phyloP scores from a whole-genome alignment of 2,797 vertebrate species.

The Onychomys torridus region DNA sequence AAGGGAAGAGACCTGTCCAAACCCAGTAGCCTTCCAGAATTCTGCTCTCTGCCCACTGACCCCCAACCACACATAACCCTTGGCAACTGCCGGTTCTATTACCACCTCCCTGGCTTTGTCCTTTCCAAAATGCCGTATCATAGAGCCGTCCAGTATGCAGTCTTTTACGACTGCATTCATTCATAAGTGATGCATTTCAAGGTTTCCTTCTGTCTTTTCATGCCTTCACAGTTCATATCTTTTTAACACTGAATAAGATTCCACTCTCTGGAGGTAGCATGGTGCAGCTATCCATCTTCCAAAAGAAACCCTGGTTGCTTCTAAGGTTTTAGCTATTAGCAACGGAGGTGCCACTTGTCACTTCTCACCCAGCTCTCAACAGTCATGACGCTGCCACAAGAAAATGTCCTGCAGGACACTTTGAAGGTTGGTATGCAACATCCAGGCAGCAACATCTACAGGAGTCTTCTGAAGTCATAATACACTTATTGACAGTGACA shows the following conservation, averaged over 20 bases:
- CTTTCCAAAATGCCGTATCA: not conserved
- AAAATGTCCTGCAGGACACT: not conserved
- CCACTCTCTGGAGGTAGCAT: not conserved
- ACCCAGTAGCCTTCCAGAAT: not conserved
- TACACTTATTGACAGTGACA: not conserved
- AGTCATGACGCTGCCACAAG: not conserved
- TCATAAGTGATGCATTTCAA: not conserved
- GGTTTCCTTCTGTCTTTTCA: not conserved
- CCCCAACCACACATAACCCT: not conserved
- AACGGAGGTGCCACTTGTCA: not conserved
- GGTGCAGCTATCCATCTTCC: not conserved
- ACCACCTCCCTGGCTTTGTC: not conserved
- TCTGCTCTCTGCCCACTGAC: not conserved
- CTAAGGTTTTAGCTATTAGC: not conserved
- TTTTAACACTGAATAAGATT: not conserved
- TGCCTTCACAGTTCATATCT: not conserved
- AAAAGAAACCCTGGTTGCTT: not conserved
- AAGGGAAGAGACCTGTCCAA: not conserved
- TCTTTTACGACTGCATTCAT: not conserved
- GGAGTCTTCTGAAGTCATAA: slow-evolving; percentile 21
- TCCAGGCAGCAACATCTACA: not conserved
- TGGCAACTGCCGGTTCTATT: not conserved
- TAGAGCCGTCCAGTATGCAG: not conserved
- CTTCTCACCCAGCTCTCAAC: not conserved
- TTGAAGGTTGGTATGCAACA: not conserved